phyloP scores from a whole-genome alignment of 2,888 invertebrate genomes.

The Pterobdella sp. region DNA sequence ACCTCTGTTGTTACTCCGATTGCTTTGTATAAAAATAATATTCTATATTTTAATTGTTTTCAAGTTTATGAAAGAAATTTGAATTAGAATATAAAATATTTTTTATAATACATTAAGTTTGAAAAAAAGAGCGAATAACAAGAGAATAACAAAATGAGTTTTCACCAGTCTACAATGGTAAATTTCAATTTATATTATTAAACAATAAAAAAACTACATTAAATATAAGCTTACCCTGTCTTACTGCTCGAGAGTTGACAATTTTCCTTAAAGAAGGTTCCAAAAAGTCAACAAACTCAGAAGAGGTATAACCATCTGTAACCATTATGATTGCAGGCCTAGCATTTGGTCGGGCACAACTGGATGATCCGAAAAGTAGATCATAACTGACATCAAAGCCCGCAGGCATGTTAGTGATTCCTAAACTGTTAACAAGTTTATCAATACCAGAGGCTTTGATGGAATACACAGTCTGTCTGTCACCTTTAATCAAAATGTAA shows the following conservation, averaged over 20 bases:
- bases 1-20: conserved; percentile 30
- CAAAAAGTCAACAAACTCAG: conserved; percentile 15
- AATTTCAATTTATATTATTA: too few relatives aligned
- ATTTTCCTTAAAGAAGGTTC: not conserved
- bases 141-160: too few relatives aligned
- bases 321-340: conserved; percentile 24
- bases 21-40: conserved; percentile 7
- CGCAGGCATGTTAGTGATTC: conserved; percentile 31
- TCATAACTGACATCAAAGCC: conserved; percentile 23
- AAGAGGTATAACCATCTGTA: conserved; percentile 30
- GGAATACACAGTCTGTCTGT: conserved; percentile 9
- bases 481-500: conserved; percentile 1
- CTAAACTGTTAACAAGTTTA: conserved; percentile 12
- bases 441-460: conserved; percentile 25
- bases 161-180: too few relatives aligned
- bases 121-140: too few relatives aligned
- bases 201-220: too few relatives aligned
- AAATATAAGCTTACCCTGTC: conserved; percentile 28
- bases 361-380: conserved; percentile 20
- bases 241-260: not conserved
- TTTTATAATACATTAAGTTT: too few relatives aligned
- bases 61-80: too few relatives aligned
- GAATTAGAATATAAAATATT: too few relatives aligned
- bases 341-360: conserved; percentile 26
- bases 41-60: conserved; percentile 4